Evolutionary conservation across 37 sponge, comb jelly and placozoan genomes (phyloP).

Genomic region (Agelas oroides): DNA sequence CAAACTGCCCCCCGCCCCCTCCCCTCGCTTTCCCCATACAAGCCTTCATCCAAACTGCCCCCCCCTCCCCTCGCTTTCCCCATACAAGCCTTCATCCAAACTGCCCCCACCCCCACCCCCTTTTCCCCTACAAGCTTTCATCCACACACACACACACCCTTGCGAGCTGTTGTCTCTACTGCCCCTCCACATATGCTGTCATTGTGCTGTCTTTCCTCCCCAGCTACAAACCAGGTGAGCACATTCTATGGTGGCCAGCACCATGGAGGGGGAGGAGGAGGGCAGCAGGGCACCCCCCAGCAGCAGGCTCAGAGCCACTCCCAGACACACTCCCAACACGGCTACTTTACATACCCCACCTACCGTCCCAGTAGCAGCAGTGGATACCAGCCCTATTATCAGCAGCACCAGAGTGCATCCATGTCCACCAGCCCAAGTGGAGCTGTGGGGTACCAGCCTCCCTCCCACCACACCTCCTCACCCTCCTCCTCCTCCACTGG

Average conservation of each 20-base stretch:
- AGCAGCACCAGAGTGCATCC: not conserved
- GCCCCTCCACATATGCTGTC: too few species aligned
- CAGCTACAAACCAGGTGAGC: not conserved
- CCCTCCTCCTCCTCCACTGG: constrained; percentile 8
- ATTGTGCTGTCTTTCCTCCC: not conserved
- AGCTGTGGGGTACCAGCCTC: not conserved
- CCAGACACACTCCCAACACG: not conserved
- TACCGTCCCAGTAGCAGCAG: not conserved
- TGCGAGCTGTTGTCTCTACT: too few species aligned
- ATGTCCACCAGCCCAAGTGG: too few species aligned
- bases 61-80: too few species aligned
- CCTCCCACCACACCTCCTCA: not conserved
- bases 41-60: too few species aligned
- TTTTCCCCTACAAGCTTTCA: too few species aligned
- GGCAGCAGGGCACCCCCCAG: not conserved
- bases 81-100: too few species aligned
- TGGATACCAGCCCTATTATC: not conserved
- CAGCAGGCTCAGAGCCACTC: not conserved
- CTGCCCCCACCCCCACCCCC: too few species aligned
- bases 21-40: too few species aligned
- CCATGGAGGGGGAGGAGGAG: too few species aligned
- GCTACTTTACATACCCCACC: not conserved
- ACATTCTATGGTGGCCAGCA: not conserved
- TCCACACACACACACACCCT: too few species aligned
- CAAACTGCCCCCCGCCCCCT: too few species aligned